phyloP scores from a whole-genome alignment of 2,113 vertebrate species.

The Excalfactoria chinensis region DNA sequence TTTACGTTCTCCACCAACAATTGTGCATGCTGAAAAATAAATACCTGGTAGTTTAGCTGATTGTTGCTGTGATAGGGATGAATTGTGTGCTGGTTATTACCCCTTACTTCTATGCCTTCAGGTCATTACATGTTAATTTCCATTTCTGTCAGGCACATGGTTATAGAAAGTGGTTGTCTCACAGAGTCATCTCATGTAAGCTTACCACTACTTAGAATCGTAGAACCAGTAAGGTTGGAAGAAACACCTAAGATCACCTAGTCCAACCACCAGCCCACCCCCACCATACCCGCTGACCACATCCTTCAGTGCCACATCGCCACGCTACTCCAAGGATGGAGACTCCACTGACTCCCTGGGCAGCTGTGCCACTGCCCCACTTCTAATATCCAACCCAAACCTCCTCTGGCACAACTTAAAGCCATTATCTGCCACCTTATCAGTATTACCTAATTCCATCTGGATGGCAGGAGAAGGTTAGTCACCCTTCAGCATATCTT shows the following conservation, averaged over 20 bases:
- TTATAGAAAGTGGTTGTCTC: not conserved
- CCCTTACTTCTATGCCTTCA: slow-evolving; percentile 5
- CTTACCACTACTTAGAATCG: not conserved
- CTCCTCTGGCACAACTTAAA: no score
- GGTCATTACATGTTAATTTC: not conserved
- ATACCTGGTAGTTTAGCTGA: slow-evolving; percentile 48
- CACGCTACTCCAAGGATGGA: no score
- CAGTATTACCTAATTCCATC: not conserved
- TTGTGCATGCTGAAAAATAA: slow-evolving; percentile 50
- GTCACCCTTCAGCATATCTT: not conserved
- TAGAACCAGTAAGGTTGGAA: no score
- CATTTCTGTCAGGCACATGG: not conserved
- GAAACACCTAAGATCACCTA: no score
- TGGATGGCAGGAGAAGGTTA: not conserved
- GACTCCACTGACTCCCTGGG: no score
- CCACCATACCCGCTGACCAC: no score
- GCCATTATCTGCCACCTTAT: no score
- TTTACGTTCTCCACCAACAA: slow-evolving; percentile 34
- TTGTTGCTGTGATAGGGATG: slow-evolving; percentile 45
- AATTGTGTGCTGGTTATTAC: slow-evolving; percentile 7
- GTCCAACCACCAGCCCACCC: no score
- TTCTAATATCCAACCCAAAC: no score
- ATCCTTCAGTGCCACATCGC: no score
- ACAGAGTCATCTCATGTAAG: not conserved
- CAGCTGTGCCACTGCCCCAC: no score